Evolutionary conservation across 1,140 invertebrate genomes (phyloP), one percentile per base, ranked within the genome.

Genomic region (Heterodera carotae): DNA sequence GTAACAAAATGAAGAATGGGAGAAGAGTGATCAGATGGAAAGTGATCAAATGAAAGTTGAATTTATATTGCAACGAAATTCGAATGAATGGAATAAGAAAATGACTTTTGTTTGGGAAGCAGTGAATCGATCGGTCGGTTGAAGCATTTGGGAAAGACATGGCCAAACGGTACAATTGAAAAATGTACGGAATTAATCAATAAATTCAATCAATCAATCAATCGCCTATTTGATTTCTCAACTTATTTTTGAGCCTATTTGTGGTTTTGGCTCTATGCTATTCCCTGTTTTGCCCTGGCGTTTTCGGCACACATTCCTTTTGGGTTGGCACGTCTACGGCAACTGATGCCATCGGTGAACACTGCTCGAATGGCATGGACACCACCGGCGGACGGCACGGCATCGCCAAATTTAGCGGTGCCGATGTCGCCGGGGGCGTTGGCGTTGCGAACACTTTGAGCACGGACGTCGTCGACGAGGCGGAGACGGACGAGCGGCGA

Each of bases 281-380:
- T 56, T 1, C 22, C 22, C 12, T 22, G 15, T 22, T 69, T 69
- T n/a, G n/a, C n/a, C n/a, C 12, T 33, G 59, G 27, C 29, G 34
- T 31, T 48, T 4, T 56, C 31, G 39, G 69, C 22, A 48, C 33
- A 31, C 6, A 27, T 62, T 74, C 53, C 59, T 31, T 27, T 29
- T 53, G 72, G 27, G 64, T 33, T 33, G 4, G 72, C 31, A 62
- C 69, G 27, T 72, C 69, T 10, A 39, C 10, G n/a, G 48, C 48
- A 5, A 22, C 25, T 22, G 62, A 31, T 66, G 62, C 62, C 33
- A 34, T 22, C n/a, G 62, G 62, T 27, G 62, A 66, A 6, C 62
- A 66, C 29, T 66, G 62, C 62, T 66, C 62, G 29, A 27, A 66
- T 7, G n/a, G 62, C 10, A 27, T 66, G 29, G 62, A n/a, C n/a